Conservation (phyloP, 2,797 vertebrate species). For the Eulemur mongoz region DNA sequence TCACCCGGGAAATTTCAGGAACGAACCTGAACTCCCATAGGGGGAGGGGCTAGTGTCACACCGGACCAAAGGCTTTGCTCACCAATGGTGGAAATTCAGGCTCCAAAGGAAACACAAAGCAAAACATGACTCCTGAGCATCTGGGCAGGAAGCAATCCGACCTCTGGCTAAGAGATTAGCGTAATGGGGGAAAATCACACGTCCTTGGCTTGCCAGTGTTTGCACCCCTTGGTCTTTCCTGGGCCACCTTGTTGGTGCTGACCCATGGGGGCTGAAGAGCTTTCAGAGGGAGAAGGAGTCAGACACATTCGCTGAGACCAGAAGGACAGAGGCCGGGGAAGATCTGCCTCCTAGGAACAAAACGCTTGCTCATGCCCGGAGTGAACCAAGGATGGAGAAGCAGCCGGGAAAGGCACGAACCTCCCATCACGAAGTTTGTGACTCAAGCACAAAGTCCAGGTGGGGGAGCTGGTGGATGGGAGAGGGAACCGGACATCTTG, state of each 20-base stretch:
- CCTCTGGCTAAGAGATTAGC: background rate
- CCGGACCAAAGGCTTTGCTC: background rate
- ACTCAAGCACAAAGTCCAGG: background rate
- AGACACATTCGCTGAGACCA: background rate
- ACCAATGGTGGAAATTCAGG: background rate
- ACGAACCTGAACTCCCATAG: background rate
- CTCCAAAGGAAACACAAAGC: background rate
- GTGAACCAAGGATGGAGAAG: background rate
- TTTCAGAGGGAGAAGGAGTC: background rate
- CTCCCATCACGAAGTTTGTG: background rate
- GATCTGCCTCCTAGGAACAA: background rate
- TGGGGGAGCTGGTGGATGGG: background rate
- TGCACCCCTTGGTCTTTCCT: background rate
- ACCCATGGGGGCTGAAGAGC: background rate
- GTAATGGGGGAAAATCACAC: background rate
- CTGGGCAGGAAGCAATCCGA: background rate
- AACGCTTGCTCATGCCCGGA: fast-evolving
- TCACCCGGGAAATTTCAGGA: background rate
- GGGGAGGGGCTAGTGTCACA: background rate
- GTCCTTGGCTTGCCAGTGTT: background rate
- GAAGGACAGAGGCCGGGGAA: background rate
- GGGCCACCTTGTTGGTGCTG: fast-evolving
- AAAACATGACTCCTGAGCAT: background rate
- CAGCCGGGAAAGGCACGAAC: background rate
- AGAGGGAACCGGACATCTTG: background rate